Base-by-base conservation (phyloP, 2,113 vertebrate species). In the Antennarius striatus region DNA sequence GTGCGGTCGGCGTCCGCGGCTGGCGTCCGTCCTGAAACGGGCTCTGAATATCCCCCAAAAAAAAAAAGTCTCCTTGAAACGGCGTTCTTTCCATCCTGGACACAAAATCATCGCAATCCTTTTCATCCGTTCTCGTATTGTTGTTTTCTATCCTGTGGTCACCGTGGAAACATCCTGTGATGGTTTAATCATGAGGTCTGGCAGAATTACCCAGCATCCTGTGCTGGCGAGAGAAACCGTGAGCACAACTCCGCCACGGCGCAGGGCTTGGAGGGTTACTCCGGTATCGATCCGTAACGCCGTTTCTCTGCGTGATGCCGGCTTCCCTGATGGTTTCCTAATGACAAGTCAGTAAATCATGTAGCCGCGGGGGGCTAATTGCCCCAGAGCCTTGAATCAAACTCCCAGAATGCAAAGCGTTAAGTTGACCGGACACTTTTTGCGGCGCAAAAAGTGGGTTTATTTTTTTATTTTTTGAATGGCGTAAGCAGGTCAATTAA, bases 401-500 rank as follows among this genome's bases (percentile, higher is more conserved):
- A 67, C 42, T 14, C 28, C 14, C 28, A 69, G 56, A 84, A 81
- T 43, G 40, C 30, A 29, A 56, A 53, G 3, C 45, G 67, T 81
- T 71, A 49, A 62, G 68, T 52, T 48, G 49, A 6, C 13, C 39
- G 46, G 62, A 68, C 16, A 22, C 17, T 56, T 59, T 59, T 68
- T 66, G 61, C 22, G 4, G 9, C 2, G 29, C 56, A n/a, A n/a
- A 63, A 63, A 42, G 13, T 63, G 32, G 1, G 12, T 50, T 42
- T 39, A 50, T 15, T 62, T 42, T 17, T 22, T 30, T 9, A n/a
- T 10, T 57, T 56, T 30, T 57, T 56, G 56, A 75, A 69, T 61
- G 55, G 47, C 53, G 53, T 58, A 66, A 58, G 58, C 70, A 32
- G 81, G 80, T 84, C 87, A 91, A 88, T 91, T 90, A 89, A 91